Percentiles rank a stretch among this genome's conserved stretches.
Conservation (phyloP, 2,888 invertebrate species). For the Euzetes globulus region DNA sequence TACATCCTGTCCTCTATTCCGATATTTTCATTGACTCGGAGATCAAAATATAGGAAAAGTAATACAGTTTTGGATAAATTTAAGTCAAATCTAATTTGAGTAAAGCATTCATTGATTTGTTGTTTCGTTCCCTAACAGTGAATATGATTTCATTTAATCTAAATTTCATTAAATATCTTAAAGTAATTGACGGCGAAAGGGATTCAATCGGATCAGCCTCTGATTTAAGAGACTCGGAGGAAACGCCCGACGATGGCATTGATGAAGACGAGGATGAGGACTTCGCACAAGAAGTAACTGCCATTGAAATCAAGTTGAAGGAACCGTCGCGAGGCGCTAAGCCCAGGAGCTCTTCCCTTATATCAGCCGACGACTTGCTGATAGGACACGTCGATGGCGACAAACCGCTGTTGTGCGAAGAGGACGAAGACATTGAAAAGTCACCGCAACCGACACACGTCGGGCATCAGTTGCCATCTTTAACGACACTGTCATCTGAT, state of each 20-base stretch:
- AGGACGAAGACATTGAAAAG: constrained; percentile 55
- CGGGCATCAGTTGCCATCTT: not conserved
- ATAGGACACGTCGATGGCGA: constrained; percentile 56
- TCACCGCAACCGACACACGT: not conserved
- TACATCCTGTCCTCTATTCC: too few relatives aligned
- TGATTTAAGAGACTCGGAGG: constrained; percentile 39
- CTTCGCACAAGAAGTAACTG: constrained; percentile 26
- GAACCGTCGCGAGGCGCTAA: constrained; percentile 22
- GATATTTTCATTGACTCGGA: too few relatives aligned
- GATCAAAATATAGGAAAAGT: too few relatives aligned
- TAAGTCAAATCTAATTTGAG: too few relatives aligned
- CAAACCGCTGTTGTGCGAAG: constrained; percentile 64
- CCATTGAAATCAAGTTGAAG: constrained; percentile 25
- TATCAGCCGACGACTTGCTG: constrained; percentile 38
- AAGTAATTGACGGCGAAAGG: constrained; percentile 38
- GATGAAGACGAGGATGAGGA: constrained; percentile 34
- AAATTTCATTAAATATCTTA: constrained; percentile 15
- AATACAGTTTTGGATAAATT: too few relatives aligned
- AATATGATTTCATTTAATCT: not conserved
- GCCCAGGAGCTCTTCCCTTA: constrained; percentile 29
- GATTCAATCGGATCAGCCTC: constrained; percentile 42
- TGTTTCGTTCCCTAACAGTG: not conserved
- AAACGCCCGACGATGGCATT: constrained; percentile 34
- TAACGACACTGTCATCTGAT: not conserved
- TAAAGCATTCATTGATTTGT: not conserved